Evolutionary conservation across 2,888 invertebrate genomes (phyloP), one percentile per base, ranked within the genome.

Genomic region (Eilema sororculum): DNA sequence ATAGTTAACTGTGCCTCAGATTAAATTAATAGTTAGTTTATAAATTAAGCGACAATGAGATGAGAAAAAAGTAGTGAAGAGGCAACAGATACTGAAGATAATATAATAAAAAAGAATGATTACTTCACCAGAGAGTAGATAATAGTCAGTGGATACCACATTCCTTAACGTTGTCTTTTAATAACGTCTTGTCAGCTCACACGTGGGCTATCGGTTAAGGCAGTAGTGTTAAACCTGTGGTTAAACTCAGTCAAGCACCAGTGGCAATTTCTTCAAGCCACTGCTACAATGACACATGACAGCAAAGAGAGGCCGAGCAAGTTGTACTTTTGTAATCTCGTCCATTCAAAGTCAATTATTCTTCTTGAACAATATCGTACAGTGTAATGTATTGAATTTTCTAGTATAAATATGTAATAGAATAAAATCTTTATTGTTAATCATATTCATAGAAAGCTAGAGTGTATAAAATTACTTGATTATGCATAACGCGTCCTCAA

Each of bases 401-500:
- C 20, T 52, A 52, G 20, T n/a, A 52, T n/a, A 46, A 46, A 20
- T 46, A 46, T 20, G 46, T 46, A 46, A 30, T 52, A 64, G n/a
- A 12, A 12, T 25, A 57, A 33, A 57, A 16, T 33, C 6, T 20
- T 16, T 22, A 22, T 22, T 62, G 41, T 24, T 41, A 46, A 52
- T 57, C 13, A 58, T 24, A 46, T 62, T 22, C 57, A 60, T 56
- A 33, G 37, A 65, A 60, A 13, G 56, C 61, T 74, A 76, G 73
- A 52, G 75, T 69, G 41, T 67, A 74, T 67, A 61, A 65, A 74
- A 37, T 69, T 65, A 65, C 69, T 84, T 77, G 77, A 67, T 65
- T 79, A 90, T 89, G 83, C 87, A 67, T 71, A 67, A 65, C 81
- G 74, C 74, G 77, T 79, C 78, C 56, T 78, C 64, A 73, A 30